Evolutionary conservation across 1,140 invertebrate genomes (phyloP).

Genomic region (Hyles euphorbiae): DNA sequence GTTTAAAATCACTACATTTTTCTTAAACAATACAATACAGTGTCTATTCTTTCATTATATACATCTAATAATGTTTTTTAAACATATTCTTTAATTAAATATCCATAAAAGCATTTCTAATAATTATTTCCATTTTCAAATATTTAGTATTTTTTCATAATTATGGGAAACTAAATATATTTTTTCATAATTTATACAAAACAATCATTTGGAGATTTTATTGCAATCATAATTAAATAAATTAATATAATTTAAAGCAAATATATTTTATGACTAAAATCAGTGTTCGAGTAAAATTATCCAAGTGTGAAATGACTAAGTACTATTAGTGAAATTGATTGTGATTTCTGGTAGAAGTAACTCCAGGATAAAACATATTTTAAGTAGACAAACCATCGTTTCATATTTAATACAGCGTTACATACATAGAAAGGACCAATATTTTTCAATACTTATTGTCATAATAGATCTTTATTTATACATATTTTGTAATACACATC

Average conservation of each 20-base stretch:
- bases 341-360: not conserved
- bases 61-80: slow-evolving; percentile 55
- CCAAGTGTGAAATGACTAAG: not conserved
- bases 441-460: too few species aligned
- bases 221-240: not conserved
- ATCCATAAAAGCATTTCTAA: slow-evolving; percentile 29
- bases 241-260: not conserved
- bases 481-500: too few species aligned
- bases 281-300: not conserved
- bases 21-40: slow-evolving; percentile 44
- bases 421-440: too few species aligned
- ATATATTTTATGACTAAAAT: too few species aligned
- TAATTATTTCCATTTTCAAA: slow-evolving; percentile 10
- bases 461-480: too few species aligned
- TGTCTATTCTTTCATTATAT: slow-evolving; percentile 48
- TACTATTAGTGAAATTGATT: not conserved
- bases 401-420: too few species aligned
- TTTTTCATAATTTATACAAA: not conserved
- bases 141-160: slow-evolving; percentile 1
- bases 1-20: slow-evolving; percentile 58
- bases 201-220: not conserved
- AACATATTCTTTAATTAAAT: slow-evolving; percentile 45
- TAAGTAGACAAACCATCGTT: too few species aligned
- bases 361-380: too few species aligned
- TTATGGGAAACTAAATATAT: not conserved